Conservation (phyloP, 2,888 invertebrate species). For the Phyllotreta cruciferae region DNA sequence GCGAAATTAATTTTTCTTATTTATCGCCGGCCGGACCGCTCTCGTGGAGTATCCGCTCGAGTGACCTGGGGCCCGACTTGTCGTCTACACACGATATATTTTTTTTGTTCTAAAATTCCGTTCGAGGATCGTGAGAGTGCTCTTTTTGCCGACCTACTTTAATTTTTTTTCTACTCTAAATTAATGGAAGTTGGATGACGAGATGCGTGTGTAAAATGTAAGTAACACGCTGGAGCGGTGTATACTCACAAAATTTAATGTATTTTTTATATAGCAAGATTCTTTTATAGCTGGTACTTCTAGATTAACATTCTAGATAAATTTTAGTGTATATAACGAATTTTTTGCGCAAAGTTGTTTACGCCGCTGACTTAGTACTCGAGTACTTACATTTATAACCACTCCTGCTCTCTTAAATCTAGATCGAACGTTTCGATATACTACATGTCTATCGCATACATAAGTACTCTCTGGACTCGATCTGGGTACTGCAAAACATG, state of each 20-base stretch:
- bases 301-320: not conserved
- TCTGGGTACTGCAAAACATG: conserved; percentile 25
- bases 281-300: not conserved
- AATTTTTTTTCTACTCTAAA: not conserved
- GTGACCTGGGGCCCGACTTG: conserved; percentile 22
- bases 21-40: conserved; percentile 15
- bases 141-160: not conserved
- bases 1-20: conserved; percentile 27
- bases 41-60: conserved; percentile 6
- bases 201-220: conserved; percentile 7
- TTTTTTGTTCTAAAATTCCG: conserved; percentile 7
- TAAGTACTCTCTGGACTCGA: conserved; percentile 3
- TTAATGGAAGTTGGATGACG: conserved; percentile 9
- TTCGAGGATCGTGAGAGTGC: conserved; percentile 1
- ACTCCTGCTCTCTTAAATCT: conserved; percentile 32
- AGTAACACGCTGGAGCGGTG: conserved; percentile 7
- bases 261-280: too few relatives aligned
- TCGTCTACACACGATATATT: conserved; percentile 7
- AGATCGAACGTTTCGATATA: conserved; percentile 34
- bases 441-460: too few relatives aligned
- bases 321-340: not conserved
- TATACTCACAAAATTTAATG: not conserved
- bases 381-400: not conserved
- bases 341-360: not conserved
- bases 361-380: conserved; percentile 12